Percentiles rank a stretch among this genome's conserved stretches.
These are phyloP conservation scores for Leguminivora glycinivorella DNA, from an alignment of 1,140 invertebrate genomes.

Conservation along the genomic window DNA sequence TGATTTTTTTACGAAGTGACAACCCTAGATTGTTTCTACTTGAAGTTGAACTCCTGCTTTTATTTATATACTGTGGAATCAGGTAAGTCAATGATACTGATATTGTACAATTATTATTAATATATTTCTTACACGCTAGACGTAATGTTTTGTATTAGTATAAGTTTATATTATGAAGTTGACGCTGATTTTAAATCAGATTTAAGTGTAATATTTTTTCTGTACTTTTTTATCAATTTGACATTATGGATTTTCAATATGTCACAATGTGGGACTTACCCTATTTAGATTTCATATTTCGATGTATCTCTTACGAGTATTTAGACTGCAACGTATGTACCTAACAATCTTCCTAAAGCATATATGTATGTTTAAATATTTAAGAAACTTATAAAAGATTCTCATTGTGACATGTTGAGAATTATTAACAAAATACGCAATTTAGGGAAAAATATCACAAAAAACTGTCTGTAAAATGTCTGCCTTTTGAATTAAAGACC, in stretches of 20 bases:
- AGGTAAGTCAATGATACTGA: slow-evolving; percentile 42
- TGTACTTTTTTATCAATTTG: slow-evolving; percentile 48
- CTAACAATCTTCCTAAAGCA: background rate
- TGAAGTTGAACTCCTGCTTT: background rate
- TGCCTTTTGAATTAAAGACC: background rate
- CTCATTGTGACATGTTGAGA: background rate
- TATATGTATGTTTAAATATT: background rate
- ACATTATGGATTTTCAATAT: slow-evolving; percentile 38
- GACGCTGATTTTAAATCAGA: slow-evolving; percentile 64
- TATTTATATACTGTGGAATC: background rate
- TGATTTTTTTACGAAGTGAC: background rate
- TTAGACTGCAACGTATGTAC: background rate
- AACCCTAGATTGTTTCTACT: background rate
- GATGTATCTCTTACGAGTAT: background rate
- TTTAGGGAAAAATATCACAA: slow-evolving; percentile 3
- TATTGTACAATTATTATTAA: slow-evolving; percentile 57
- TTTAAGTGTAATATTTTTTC: slow-evolving; percentile 41
- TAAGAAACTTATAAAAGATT: background rate
- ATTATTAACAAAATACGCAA: background rate
- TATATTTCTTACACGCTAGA: slow-evolving; percentile 63
- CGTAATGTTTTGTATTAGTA: slow-evolving; percentile 51
- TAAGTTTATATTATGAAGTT: slow-evolving; percentile 54
- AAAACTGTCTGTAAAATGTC: background rate
- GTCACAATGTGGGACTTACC: background rate
- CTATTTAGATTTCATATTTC: background rate